These are phyloP conservation scores for Thryonomys swinderianus DNA, from an alignment of 2,113 vertebrate genomes.

Conservation along the genomic window DNA sequence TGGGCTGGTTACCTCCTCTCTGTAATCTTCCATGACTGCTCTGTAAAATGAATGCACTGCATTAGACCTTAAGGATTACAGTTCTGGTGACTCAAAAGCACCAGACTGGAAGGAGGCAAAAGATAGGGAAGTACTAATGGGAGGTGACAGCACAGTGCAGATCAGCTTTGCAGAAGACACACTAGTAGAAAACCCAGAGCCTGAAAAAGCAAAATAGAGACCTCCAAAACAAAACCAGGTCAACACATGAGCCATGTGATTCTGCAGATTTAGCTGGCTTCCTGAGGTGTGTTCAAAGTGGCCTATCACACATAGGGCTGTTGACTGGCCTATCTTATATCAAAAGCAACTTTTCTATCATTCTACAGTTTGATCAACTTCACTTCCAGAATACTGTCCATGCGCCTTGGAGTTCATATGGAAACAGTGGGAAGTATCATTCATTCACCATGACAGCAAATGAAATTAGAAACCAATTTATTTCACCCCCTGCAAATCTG, in stretches of 20 bases:
- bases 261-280: neutral
- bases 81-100: neutral
- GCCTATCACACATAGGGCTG: neutral
- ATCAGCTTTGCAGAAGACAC: neutral
- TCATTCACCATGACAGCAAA: constrained; percentile 22
- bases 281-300: neutral
- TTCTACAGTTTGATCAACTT: neutral
- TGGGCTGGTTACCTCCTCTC: neutral
- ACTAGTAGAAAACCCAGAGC: neutral
- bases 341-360: neutral
- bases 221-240: neutral
- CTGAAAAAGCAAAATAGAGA: neutral
- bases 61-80: neutral
- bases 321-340: neutral
- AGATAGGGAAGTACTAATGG: neutral
- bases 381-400: neutral
- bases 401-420: neutral
- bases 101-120: neutral
- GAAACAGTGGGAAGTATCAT: neutral
- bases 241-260: neutral
- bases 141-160: no score
- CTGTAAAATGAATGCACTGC: neutral
- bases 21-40: neutral
- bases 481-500: neutral
- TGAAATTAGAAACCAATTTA: neutral